Percentiles rank a stretch among this genome's conserved stretches.
phyloP scores from a whole-genome alignment of 2,113 vertebrate genomes.

The Crocuta crocuta region DNA sequence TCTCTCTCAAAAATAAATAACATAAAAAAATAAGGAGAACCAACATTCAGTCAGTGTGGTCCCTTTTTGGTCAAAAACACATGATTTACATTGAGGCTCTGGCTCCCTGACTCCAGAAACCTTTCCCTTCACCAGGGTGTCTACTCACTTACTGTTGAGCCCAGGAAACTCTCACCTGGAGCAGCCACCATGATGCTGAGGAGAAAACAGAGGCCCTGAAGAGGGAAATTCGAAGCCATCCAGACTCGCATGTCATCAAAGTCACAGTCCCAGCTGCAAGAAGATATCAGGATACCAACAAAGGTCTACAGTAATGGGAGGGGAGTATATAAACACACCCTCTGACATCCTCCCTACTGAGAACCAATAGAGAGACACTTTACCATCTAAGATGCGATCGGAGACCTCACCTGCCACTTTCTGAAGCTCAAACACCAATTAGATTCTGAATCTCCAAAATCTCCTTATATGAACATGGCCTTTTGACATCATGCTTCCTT shows the following conservation, averaged over 20 bases:
- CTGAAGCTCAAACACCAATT: slow-evolving; percentile 37
- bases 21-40: not conserved
- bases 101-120: not conserved
- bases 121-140: not conserved
- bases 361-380: not conserved
- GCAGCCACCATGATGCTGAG: not conserved
- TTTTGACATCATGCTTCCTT: not conserved
- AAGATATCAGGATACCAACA: not conserved
- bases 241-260: not conserved
- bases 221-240: not conserved
- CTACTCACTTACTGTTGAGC: not conserved
- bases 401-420: not conserved
- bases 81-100: not conserved
- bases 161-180: not conserved
- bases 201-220: not conserved
- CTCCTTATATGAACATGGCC: slow-evolving; percentile 6
- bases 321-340: not conserved
- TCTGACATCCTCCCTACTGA: not conserved
- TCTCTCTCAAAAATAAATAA: no score
- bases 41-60: not conserved
- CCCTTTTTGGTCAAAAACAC: not conserved
- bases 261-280: not conserved
- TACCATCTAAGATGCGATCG: not conserved
- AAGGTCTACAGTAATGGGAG: not conserved
- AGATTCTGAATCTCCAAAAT: not conserved